Percentiles rank a stretch among this genome's conserved stretches.
Conservation (phyloP, 2,797 vertebrate genomes). For the Spinus pinus region DNA sequence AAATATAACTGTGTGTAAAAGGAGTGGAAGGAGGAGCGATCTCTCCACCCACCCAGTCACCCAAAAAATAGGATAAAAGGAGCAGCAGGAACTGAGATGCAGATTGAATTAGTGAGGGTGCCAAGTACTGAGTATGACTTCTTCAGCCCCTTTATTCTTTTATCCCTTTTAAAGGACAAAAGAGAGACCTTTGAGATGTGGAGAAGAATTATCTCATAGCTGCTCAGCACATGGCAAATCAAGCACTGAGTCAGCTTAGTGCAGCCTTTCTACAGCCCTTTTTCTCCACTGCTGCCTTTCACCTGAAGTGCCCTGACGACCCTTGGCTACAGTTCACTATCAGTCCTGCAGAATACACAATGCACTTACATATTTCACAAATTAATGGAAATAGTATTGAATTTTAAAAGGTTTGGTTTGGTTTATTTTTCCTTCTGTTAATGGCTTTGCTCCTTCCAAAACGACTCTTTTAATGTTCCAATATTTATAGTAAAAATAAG, state of each 20-base stretch:
- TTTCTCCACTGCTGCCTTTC: neutral
- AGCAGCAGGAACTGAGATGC: neutral
- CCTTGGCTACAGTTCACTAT: neutral
- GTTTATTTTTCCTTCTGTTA: fast-evolving
- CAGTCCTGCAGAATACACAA: neutral
- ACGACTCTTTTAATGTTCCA: neutral
- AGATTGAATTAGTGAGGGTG: neutral
- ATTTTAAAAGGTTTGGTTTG: neutral
- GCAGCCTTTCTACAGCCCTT: neutral
- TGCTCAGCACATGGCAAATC: neutral
- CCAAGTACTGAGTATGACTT: neutral
- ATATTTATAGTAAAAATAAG: neutral
- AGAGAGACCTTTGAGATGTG: neutral
- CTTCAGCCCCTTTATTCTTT: neutral
- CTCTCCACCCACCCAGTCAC: neutral
- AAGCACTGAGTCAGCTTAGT: neutral
- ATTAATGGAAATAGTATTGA: neutral
- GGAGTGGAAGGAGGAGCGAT: neutral
- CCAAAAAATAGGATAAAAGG: neutral
- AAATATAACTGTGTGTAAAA: neutral
- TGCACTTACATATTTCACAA: fast-evolving
- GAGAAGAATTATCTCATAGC: neutral
- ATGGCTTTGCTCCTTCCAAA: neutral
- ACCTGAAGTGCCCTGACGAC: neutral
- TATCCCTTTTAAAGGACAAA: neutral